Evolutionary conservation across 2,888 invertebrate genomes (phyloP), one percentile per base, ranked within the genome.

Genomic region (Colostygia pectinataria): DNA sequence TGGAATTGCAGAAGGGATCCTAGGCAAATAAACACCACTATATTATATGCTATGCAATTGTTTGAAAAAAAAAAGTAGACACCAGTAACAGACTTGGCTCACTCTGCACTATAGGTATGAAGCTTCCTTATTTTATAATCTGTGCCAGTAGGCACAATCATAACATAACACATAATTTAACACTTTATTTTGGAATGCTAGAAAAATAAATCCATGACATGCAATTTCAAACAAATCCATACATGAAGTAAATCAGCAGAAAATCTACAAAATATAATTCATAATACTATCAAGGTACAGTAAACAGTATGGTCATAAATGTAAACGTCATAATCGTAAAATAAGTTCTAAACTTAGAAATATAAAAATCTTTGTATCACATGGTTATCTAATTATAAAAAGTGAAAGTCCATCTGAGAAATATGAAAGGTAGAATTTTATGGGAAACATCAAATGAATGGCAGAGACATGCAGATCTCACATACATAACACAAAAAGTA

Each of bases 321-420:
- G 56, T 64, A 69, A 62, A 72, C 54, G 59, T 63, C 63, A 57
- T 63, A 65, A 65, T 68, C 59, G 57, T 64, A 66, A 57, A 66
- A 55, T 60, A 70, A 55, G 54, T 66, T 63, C 60, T 61, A 65
- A 70, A 65, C 55, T 55, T 57, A 54, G 20, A 52, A 66, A 63
- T 59, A 61, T 71, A 73, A 66, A 67, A 65, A 65, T 65, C 57
- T 65, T 62, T 58, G 59, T 73, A 74, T 75, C 74, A 74, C 73
- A 72, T 68, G 59, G 63, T 63, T 66, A 54, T 59, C 65, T 65
- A 63, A 61, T 63, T 55, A 45, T 49, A 41, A 37, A 42, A 38
- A 29, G 23, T 40, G 49, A 29, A 52, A 33, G 23, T 42, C 24
- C 9, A 40, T 15, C 13, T 9, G 18, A 31, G 25, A 15, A 36